Evolutionary conservation across 2,888 invertebrate genomes (phyloP).

Genomic region (Pyralis farinalis): DNA sequence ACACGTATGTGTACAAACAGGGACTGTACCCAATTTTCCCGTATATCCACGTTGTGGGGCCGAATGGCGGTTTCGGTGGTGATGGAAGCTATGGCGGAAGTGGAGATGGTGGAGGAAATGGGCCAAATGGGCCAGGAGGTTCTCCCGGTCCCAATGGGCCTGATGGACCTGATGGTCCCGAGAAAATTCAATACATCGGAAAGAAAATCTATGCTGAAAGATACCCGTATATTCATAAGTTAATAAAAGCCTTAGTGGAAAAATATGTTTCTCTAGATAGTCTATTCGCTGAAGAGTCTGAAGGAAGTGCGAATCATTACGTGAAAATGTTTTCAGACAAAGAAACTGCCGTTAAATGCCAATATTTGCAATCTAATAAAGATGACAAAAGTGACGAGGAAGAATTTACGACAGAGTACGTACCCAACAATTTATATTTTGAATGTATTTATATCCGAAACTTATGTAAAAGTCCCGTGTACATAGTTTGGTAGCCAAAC

Average conservation of each 20-base stretch:
- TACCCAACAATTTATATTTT: slow-evolving; percentile 21
- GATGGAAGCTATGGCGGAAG: slow-evolving; percentile 36
- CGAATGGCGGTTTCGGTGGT: slow-evolving; percentile 47
- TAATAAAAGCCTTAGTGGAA: slow-evolving; percentile 50
- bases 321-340: slow-evolving; percentile 48
- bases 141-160: slow-evolving; percentile 27
- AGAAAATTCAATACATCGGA: slow-evolving; percentile 51
- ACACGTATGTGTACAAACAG: slow-evolving; percentile 64
- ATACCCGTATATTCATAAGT: slow-evolving; percentile 59
- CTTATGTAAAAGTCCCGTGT: too few relatives aligned
- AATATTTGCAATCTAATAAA: slow-evolving; percentile 39
- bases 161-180: slow-evolving; percentile 23
- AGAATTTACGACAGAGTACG: slow-evolving; percentile 61
- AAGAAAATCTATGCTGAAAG: slow-evolving; percentile 53
- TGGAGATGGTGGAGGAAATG: slow-evolving; percentile 37
- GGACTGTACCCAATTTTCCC: slow-evolving; percentile 56
- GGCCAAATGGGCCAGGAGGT: slow-evolving; percentile 27
- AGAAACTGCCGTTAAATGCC: slow-evolving; percentile 57
- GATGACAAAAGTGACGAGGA: slow-evolving; percentile 22
- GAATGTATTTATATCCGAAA: too few relatives aligned
- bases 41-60: slow-evolving; percentile 68
- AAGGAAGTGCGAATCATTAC: slow-evolving; percentile 43
- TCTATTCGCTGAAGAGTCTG: slow-evolving; percentile 41
- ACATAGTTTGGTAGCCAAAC: too few relatives aligned
- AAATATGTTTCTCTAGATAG: slow-evolving; percentile 54